These are phyloP conservation scores for Anoncus sp. DNA, from an alignment of 2,888 invertebrate species.

Conservation along the genomic window DNA sequence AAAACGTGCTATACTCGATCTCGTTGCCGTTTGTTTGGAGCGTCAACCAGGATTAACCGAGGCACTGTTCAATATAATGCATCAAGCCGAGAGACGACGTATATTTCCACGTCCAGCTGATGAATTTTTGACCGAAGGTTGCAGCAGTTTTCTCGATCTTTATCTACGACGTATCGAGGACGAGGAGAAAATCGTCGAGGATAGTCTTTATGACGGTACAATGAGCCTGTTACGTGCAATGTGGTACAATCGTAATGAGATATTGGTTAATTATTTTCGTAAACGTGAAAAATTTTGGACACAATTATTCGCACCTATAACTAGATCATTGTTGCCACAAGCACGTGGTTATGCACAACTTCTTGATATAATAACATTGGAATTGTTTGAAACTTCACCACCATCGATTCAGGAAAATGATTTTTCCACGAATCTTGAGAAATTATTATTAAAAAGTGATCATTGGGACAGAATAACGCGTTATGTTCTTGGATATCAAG, in stretches of 20 bases:
- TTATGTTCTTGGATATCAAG: constrained; percentile 72
- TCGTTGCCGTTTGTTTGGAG: constrained; percentile 83
- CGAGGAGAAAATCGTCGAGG: constrained; percentile 79
- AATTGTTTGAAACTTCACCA: constrained; percentile 78
- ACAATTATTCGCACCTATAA: constrained; percentile 79
- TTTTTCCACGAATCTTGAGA: constrained; percentile 77
- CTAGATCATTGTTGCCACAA: constrained; percentile 74
- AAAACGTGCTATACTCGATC: constrained; percentile 83
- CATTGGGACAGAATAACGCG: constrained; percentile 76
- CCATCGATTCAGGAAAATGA: constrained; percentile 75
- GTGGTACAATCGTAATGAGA: constrained; percentile 82
- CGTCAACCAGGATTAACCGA: constrained; percentile 83
- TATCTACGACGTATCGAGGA: constrained; percentile 78
- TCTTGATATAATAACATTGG: constrained; percentile 80
- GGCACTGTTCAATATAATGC: constrained; percentile 82
- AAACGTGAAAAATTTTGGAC: constrained; percentile 81
- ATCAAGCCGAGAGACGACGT: constrained; percentile 80
- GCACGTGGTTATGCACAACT: constrained; percentile 80
- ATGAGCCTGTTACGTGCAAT: constrained; percentile 81
- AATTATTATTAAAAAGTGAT: constrained; percentile 76
- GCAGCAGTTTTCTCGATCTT: constrained; percentile 79
- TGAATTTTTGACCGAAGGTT: constrained; percentile 81
- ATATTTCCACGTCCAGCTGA: constrained; percentile 81
- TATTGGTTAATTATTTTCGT: constrained; percentile 81
- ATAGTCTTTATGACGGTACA: constrained; percentile 80